phyloP scores from a whole-genome alignment of 35 echinoderm and acorn worm genomes.

The Stichopus chloronotus region DNA sequence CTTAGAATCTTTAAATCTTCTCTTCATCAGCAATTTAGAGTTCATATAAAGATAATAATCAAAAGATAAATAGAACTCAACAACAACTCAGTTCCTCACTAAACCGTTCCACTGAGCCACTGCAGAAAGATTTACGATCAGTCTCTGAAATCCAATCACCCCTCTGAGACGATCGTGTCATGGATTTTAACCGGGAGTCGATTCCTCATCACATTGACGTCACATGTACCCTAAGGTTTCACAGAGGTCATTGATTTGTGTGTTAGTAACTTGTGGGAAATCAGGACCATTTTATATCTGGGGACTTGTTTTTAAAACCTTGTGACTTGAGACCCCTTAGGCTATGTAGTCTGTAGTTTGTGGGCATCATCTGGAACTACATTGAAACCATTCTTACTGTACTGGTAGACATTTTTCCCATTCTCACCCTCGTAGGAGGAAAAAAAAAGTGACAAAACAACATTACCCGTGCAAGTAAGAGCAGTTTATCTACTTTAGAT shows the following conservation, averaged over 20 bases:
- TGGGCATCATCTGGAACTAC: neutral
- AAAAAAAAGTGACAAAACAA: too few relatives aligned
- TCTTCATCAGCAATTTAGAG: conserved; percentile 5
- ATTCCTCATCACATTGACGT: conserved; percentile 6
- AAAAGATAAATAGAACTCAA: neutral
- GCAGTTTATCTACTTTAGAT: too few relatives aligned
- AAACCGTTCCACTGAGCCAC: neutral
- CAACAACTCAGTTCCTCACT: neutral
- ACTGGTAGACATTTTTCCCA: too few relatives aligned
- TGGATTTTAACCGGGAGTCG: conserved; percentile 3
- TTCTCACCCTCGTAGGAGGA: too few relatives aligned
- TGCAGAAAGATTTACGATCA: conserved; percentile 20
- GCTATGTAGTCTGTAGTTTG: neutral
- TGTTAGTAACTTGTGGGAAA: conserved; percentile 13
- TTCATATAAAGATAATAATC: neutral
- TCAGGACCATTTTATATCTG: neutral
- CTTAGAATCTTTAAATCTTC: conserved; percentile 7
- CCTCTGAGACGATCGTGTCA: conserved; percentile 10
- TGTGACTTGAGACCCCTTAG: neutral
- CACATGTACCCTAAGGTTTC: conserved; percentile 14
- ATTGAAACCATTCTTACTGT: too few relatives aligned
- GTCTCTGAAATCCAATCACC: conserved; percentile 16
- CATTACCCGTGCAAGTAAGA: too few relatives aligned
- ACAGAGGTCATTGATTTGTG: conserved; percentile 32
- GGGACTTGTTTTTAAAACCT: neutral